Evolutionary conservation across 2,888 invertebrate species (phyloP), one percentile per base, ranked within the genome.

Genomic region (Ichneumoninae sp.): DNA sequence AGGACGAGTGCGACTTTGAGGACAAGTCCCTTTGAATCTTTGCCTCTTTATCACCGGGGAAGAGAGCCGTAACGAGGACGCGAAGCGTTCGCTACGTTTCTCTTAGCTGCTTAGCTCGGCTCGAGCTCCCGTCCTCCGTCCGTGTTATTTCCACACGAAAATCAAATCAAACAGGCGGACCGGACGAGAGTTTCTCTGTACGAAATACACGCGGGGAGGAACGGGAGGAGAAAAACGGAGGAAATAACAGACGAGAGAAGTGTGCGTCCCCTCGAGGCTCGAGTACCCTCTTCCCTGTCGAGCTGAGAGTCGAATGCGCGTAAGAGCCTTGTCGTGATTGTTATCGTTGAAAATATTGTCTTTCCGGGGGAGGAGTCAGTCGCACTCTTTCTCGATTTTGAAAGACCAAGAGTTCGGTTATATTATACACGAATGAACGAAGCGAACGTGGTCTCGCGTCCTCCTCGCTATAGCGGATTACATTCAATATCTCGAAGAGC

Each of bases 301-400:
- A 30, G 77, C 66, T 66, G 62, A 65, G 54, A 66, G 66, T 19
- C 13, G 65, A 79, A 70, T 80, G 60, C 52, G 52, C 74, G 57
- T 70, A 44, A 81, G 69, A 60, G 22, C 68, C 76, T 36, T 62
- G 68, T 80, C 60, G 71, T 79, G 71, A 79, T 72, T 84, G 81
- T 86, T 86, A 78, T 86, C 84, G 71, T 75, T 84, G 79, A 82
- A 68, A 86, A 84, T 84, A 86, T 84, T 84, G 78, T 82, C 81
- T 84, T 79, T 78, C 66, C 74, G 33, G 19, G 66, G 70, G 54
- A 16, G 66, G 44, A 54, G 47, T n/a, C 40, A n/a, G 30, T 19
- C 10, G n/a, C 47, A 44, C 57, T 30, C 33, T 4, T 33, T 30
- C 33, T 16, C 62, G 33, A 62, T 62, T 30, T 62, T 62, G 1